Percentiles rank a stretch among this genome's conserved stretches.
Conservation (phyloP, 2,113 vertebrate genomes). For the Hystrix cristata region DNA sequence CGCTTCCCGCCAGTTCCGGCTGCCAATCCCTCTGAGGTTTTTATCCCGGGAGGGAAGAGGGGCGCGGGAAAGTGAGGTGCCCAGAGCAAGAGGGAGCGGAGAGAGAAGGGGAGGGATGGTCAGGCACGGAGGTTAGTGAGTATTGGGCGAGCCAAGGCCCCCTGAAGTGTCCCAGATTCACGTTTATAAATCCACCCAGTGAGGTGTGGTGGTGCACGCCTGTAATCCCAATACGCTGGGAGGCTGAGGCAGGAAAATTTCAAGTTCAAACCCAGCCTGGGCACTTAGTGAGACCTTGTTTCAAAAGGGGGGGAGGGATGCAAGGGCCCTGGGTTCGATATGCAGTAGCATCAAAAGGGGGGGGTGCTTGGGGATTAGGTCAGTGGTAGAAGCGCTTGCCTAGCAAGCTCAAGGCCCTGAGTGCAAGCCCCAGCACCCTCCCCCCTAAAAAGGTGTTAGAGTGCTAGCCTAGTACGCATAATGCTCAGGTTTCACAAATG, state of each 20-base stretch:
- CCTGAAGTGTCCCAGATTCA: not conserved
- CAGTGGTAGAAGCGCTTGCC: no score
- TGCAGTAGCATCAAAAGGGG: no score
- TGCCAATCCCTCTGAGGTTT: not conserved
- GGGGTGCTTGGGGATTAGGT: no score
- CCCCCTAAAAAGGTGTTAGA: not conserved
- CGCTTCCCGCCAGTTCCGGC: fast-evolving
- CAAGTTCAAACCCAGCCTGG: not conserved
- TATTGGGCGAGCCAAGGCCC: not conserved
- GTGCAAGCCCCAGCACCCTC: not conserved
- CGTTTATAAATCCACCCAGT: not conserved
- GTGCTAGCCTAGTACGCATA: no score
- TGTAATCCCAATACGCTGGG: not conserved
- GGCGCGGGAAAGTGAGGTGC: not conserved
- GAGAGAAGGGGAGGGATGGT: not conserved
- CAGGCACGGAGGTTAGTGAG: not conserved
- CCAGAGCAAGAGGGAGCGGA: not conserved
- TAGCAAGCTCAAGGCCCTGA: not conserved
- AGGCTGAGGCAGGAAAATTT: not conserved
- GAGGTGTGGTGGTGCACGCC: not conserved
- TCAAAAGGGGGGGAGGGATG: not conserved
- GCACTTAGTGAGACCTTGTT: not conserved
- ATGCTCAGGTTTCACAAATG: not conserved
- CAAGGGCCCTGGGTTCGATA: no score
- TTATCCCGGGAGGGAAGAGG: no score